Evolutionary conservation across 2,888 invertebrate genomes (phyloP), one percentile per base, ranked within the genome.

Genomic region (Plusia festucae): DNA sequence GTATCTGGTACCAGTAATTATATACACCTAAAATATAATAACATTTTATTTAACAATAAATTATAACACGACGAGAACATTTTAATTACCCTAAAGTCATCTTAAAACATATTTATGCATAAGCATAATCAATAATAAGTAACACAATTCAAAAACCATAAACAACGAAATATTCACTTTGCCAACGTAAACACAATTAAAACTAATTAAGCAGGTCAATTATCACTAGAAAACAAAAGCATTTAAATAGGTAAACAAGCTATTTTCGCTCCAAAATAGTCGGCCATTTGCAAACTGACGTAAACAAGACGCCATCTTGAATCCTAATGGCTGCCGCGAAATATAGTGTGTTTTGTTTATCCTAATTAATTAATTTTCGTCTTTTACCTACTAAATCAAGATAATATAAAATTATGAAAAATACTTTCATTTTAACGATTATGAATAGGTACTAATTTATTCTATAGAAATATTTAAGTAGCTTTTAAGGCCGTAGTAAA

Each of bases 291-390:
- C 44, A 58, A 22, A 56, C 30, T 65, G 78, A 68, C 68, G 81
- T 78, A 71, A 80, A 80, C 80, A 81, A 53, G 61, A 70, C 49
- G 79, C 80, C 80, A 80, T 82, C 66, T 76, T 82, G 71, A 60
- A 75, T 75, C 71, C 59, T 76, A 70, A 79, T 77, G 70, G 69
- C 34, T 64, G 69, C 71, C 68, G 68, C 61, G 73, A 82, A 82
- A 79, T 70, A 66, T 65, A 49, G 22, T 32, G 44, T 54, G 65
- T 75, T 77, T 77, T 60, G 58, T 58, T 60, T 58, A 24, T 9
- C 8, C 59, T 73, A 70, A 68, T 74, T 78, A 78, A 73, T 78
- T 72, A 70, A 68, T 55, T 65, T 67, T 61, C 54, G 53, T 63
- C 62, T 74, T 68, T 51, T 22, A 61, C 22, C 55, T 27, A 44